phyloP scores from a whole-genome alignment of 2,113 vertebrate genomes.

The Sylvilagus bachmani region DNA sequence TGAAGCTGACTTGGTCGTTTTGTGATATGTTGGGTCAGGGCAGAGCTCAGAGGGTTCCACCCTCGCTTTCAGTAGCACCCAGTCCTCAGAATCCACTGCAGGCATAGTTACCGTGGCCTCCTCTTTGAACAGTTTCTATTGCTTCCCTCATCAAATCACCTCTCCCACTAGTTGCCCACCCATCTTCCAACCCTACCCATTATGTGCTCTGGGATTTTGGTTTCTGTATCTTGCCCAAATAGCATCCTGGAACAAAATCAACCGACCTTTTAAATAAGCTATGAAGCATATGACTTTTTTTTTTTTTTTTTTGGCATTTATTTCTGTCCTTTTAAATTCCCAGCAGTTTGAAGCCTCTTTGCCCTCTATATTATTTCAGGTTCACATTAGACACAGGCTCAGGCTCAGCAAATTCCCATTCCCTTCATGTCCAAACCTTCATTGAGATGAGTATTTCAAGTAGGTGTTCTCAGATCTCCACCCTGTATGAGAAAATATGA shows the following conservation, averaged over 20 bases:
- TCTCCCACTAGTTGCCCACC: background rate
- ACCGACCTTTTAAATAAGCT: background rate
- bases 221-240: background rate
- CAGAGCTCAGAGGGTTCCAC: background rate
- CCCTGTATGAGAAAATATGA: conserved; percentile 37
- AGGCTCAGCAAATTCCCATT: background rate
- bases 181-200: background rate
- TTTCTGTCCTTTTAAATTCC: background rate
- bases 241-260: background rate
- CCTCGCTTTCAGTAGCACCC: background rate
- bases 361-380: background rate
- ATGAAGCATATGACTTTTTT: background rate
- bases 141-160: background rate
- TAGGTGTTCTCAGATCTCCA: background rate
- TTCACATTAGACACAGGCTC: background rate
- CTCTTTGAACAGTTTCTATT: background rate
- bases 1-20: background rate
- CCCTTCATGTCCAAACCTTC: background rate
- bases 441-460: background rate
- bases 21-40: background rate
- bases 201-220: background rate
- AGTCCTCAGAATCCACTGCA: background rate
- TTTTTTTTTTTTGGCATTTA: background rate
- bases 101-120: background rate
- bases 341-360: background rate